A percentile compares a stretch with the other conserved stretches of the same genome.
Conservation (phyloP, 2,797 vertebrate genomes). For the Graptemys geographica region DNA sequence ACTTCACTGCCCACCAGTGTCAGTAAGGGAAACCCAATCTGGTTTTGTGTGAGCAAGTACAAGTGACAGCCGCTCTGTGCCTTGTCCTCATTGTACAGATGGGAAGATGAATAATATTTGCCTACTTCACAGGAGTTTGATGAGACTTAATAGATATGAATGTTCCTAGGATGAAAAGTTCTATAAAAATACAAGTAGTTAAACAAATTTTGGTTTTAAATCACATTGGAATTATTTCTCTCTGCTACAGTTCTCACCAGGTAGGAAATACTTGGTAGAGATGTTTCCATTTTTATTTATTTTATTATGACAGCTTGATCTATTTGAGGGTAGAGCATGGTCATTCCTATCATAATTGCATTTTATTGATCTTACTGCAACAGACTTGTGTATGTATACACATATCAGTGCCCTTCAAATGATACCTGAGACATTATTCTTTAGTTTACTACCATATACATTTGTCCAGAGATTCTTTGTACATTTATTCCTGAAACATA, state of each 20-base stretch:
- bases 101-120: no score
- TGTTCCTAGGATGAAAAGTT: background rate
- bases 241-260: background rate
- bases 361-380: background rate
- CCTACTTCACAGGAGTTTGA: background rate
- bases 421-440: background rate
- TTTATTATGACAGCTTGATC: background rate
- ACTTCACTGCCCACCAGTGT: background rate
- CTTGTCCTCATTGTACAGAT: no score
- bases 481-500: background rate
- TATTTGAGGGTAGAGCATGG: background rate
- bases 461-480: background rate
- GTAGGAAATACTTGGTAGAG: background rate
- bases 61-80: background rate
- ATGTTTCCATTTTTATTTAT: background rate
- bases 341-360: background rate
- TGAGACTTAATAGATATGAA: background rate
- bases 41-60: rapidly evolving
- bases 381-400: background rate
- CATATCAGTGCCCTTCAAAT: background rate
- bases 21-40: background rate
- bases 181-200: background rate
- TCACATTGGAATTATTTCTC: background rate
- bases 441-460: rapidly evolving
- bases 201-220: background rate